A percentile compares a stretch with the other conserved stretches of the same genome.
Conservation (phyloP, 2,888 invertebrate genomes). For the Brachynemurus nebulosus region DNA sequence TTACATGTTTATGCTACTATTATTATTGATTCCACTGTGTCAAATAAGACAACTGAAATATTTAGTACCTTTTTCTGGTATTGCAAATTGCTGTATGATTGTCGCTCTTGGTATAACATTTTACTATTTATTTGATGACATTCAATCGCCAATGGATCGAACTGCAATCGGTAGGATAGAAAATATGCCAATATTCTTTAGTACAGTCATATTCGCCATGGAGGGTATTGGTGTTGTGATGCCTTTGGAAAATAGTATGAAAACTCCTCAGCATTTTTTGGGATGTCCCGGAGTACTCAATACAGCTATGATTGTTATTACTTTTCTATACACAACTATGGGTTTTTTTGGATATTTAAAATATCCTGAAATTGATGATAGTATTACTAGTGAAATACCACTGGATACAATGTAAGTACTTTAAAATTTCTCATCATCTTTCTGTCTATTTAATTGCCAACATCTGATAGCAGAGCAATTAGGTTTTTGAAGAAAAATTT, state of each 20-base stretch:
- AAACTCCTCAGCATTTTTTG: conserved; percentile 63
- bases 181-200: conserved; percentile 76
- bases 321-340: conserved; percentile 61
- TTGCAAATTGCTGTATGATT: conserved; percentile 73
- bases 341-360: conserved; percentile 86
- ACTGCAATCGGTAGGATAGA: conserved; percentile 23
- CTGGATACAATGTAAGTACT: conserved; percentile 47
- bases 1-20: conserved; percentile 51
- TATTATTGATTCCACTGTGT: conserved; percentile 57
- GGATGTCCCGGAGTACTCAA: conserved; percentile 76
- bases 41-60: conserved; percentile 67
- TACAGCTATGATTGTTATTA: conserved; percentile 71
- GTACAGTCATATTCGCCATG: conserved; percentile 95
- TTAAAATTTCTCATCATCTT: conserved; percentile 1
- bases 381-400: conserved; percentile 76
- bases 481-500: no score
- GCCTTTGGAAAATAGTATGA: conserved; percentile 93
- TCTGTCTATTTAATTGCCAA: no score
- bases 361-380: conserved; percentile 61
- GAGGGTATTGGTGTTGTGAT: conserved; percentile 90
- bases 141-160: conserved; percentile 26
- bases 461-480: no score
- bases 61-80: conserved; percentile 77
- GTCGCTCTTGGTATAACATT: conserved; percentile 51
- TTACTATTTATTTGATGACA: conserved; percentile 60